Evolutionary conservation across 2,888 invertebrate species (phyloP), one percentile per base, ranked within the genome.

Genomic region (Creontiades dilutus): DNA sequence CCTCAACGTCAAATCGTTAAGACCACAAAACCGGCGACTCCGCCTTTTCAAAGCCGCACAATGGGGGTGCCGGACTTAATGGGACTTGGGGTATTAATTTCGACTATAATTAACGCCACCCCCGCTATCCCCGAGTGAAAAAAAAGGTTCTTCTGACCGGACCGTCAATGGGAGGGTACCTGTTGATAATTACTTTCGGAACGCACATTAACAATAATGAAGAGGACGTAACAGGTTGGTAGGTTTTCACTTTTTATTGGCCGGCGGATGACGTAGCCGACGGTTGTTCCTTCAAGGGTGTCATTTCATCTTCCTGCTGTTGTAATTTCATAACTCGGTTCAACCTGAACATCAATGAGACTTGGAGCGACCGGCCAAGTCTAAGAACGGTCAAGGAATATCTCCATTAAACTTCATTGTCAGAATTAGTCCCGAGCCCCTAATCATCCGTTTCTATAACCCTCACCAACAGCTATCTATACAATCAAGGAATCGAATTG

Each of bases 31-130:
- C 68, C 68, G 68, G 68, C 68, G 23, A 23, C 57, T 16, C 19
- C 57, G 57, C 16, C 57, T 57, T 16, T 16, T 12, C 19, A 11
- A 68, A 68, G 19, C n/a, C 57, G 5, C n/a, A 68, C 68, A 68
- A 68, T 68, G 68, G 68, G 68, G 68, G 37, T 68, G 68, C 68
- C 27, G 68, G 68, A 68, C 68, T 68, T 68, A 23, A 68, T 68
- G 68, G 13, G 68, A 23, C 68, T 68, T 12, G 9, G 27, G 23
- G 68, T 68, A 68, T 68, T 61, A 68, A 68, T 68, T 68, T 23
- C 68, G 19, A n/a, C 68, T 68, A 68, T 68, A 68, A 68, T 68
- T 68, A 68, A n/a, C 23, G 23, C 68, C 19, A 68, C 68, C 68
- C 13, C 27, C 68, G 19, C 27, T 23, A 27, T 12, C 68, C 68